These are phyloP conservation scores for Pogonocherus hispidulus DNA, from an alignment of 2,888 invertebrate species.

Conservation along the genomic window DNA sequence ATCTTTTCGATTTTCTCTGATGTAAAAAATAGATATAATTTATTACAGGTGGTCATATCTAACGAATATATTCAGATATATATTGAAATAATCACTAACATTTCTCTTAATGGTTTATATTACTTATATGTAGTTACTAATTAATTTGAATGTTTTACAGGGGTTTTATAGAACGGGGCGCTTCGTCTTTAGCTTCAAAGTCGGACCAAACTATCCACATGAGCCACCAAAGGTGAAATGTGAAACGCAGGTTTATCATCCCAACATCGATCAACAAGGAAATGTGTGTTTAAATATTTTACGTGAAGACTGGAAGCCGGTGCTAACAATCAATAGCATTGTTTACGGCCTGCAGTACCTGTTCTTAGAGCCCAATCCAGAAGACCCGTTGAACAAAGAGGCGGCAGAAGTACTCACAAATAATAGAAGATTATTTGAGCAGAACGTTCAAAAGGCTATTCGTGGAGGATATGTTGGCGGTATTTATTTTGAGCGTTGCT, in stretches of 20 bases:
- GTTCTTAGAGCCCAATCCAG: slow-evolving; percentile 98
- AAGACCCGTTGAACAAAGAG: slow-evolving; percentile 98
- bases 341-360: slow-evolving; percentile 98
- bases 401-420: slow-evolving; percentile 97
- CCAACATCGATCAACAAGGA: slow-evolving; percentile 97
- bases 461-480: slow-evolving; percentile 95
- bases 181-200: slow-evolving; percentile 97
- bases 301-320: slow-evolving; percentile 99
- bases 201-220: slow-evolving; percentile 97
- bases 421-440: slow-evolving; percentile 94
- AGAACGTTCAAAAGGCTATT: slow-evolving; percentile 97
- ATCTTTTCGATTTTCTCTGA: too few relatives aligned
- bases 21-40: too few relatives aligned
- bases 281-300: slow-evolving; percentile 98
- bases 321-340: slow-evolving; percentile 96
- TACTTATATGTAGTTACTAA: not conserved
- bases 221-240: slow-evolving; percentile 99
- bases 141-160: slow-evolving; percentile 63
- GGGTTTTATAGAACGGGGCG: slow-evolving; percentile 95
- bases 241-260: slow-evolving; percentile 97
- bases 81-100: too few relatives aligned
- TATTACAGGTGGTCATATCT: too few relatives aligned
- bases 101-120: too few relatives aligned
- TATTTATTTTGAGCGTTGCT: slow-evolving; percentile 95
- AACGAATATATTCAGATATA: too few relatives aligned